These are phyloP conservation scores for Mirza zaza DNA, from an alignment of 2,113 vertebrate genomes.

Conservation along the genomic window DNA sequence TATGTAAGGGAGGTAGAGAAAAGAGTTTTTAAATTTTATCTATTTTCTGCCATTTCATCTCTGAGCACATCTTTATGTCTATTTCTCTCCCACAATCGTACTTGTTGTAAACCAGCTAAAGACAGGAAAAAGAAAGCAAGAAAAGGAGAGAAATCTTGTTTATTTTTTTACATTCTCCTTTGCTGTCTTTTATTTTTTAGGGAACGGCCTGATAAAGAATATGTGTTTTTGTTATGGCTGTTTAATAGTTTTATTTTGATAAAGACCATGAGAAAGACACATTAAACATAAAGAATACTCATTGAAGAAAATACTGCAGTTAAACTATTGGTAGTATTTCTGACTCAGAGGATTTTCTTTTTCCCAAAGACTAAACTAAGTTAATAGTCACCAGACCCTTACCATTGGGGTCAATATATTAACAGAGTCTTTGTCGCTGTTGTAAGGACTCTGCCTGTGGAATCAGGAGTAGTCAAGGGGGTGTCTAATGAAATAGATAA, in stretches of 20 bases:
- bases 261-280: not conserved
- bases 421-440: not conserved
- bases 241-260: not conserved
- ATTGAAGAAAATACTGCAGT: not conserved
- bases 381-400: not conserved
- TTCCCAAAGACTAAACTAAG: not conserved
- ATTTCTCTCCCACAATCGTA: slow-evolving; percentile 16
- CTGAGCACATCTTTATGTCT: not conserved
- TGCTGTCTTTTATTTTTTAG: not conserved
- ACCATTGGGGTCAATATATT: not conserved
- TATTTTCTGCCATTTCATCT: not conserved
- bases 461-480: not conserved
- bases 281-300: not conserved
- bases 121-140: not conserved
- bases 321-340: not conserved
- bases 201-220: not conserved
- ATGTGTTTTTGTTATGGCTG: not conserved
- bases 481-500: not conserved
- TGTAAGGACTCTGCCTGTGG: not conserved
- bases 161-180: slow-evolving; percentile 15
- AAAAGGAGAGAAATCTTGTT: not conserved
- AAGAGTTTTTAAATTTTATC: not conserved
- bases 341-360: not conserved
- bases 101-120: not conserved
- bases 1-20: not conserved